phyloP scores from a whole-genome alignment of 2,888 invertebrate species.

The Saturnia japonica region DNA sequence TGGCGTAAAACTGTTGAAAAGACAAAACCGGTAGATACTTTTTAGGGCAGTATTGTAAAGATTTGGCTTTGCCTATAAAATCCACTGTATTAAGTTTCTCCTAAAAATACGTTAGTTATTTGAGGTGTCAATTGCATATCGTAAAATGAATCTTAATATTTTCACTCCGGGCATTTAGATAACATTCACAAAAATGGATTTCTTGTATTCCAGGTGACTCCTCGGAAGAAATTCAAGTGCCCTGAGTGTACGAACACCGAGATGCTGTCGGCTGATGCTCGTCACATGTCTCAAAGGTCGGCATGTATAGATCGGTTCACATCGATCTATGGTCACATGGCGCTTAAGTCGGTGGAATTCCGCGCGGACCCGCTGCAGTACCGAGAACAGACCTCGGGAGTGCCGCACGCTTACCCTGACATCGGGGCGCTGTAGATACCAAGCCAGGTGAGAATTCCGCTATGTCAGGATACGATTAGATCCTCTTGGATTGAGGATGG shows the following conservation, averaged over 20 bases:
- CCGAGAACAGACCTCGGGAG: constrained; percentile 91
- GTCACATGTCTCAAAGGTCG: constrained; percentile 96
- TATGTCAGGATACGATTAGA: background rate
- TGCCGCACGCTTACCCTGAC: constrained; percentile 91
- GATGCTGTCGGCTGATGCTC: constrained; percentile 95
- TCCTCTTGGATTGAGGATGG: background rate
- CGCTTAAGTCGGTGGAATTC: constrained; percentile 93
- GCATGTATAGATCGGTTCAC: constrained; percentile 93
- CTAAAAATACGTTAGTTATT: too few relatives aligned
- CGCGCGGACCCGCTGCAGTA: constrained; percentile 97
- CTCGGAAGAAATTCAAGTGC: constrained; percentile 98
- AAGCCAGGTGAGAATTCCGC: background rate
- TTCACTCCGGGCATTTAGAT: too few relatives aligned
- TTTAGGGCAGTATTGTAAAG: too few relatives aligned
- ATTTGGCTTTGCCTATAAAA: too few relatives aligned
- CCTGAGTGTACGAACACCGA: constrained; percentile 96
- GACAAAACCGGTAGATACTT: too few relatives aligned
- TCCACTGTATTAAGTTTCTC: too few relatives aligned
- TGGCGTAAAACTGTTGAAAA: too few relatives aligned
- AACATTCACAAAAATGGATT: too few relatives aligned
- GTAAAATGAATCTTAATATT: too few relatives aligned
- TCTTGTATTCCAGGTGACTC: constrained; percentile 87
- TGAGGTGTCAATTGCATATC: too few relatives aligned
- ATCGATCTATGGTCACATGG: constrained; percentile 92
- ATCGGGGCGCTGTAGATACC: constrained; percentile 92